phyloP scores from a whole-genome alignment of 2,888 invertebrate genomes.

The Euzophera pinguis region DNA sequence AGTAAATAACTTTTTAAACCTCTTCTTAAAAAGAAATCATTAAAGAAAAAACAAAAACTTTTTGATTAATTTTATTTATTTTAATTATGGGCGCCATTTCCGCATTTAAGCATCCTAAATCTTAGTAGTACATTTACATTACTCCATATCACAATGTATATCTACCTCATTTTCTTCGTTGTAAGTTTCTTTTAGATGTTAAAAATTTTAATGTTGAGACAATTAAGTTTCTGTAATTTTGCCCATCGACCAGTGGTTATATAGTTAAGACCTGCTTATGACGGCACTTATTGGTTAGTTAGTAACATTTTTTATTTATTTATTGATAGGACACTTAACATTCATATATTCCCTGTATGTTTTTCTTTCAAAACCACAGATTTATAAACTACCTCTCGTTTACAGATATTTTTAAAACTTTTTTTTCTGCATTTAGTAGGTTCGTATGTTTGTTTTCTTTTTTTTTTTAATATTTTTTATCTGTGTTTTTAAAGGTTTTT shows the following conservation, averaged over 20 bases:
- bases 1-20: no score
- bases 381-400: conserved; percentile 6
- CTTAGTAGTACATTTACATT: conserved; percentile 26
- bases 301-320: conserved; percentile 44
- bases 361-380: conserved; percentile 10
- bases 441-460: neutral
- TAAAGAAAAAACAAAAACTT: no score
- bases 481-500: neutral
- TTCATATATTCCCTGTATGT: conserved; percentile 18
- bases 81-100: neutral
- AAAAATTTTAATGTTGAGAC: conserved; percentile 47
- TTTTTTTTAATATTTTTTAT: neutral
- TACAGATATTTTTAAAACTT: neutral
- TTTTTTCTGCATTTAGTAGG: conserved; percentile 7
- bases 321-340: conserved; percentile 39
- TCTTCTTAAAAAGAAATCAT: no score
- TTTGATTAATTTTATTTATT: neutral
- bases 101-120: neutral
- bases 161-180: conserved; percentile 77
- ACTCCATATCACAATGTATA: conserved; percentile 76
- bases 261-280: conserved; percentile 20
- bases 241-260: conserved; percentile 46
- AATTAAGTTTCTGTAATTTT: conserved; percentile 36
- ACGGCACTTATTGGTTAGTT: conserved; percentile 38
- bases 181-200: conserved; percentile 68